Conservation (phyloP, 2,888 invertebrate species). For the Limnephilus lunatus region DNA sequence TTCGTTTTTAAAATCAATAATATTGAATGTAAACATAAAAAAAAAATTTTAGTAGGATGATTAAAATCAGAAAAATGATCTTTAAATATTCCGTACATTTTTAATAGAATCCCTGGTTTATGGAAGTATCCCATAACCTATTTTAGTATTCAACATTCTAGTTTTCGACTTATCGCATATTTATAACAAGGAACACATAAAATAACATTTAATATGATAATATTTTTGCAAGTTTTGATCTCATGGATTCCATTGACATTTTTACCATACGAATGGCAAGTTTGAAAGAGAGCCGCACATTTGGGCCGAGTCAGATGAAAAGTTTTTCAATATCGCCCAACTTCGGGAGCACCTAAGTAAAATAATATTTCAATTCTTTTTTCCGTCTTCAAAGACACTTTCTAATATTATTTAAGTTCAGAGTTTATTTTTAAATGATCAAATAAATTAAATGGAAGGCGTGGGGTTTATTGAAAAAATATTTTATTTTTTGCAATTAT, state of each 20-base stretch:
- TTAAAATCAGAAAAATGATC: too few relatives aligned
- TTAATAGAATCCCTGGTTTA: too few relatives aligned
- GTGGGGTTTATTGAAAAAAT: neutral
- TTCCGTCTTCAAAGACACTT: slow-evolving; percentile 41
- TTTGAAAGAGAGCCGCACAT: slow-evolving; percentile 43
- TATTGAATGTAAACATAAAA: too few relatives aligned
- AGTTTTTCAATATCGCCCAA: slow-evolving; percentile 66
- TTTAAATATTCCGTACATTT: too few relatives aligned
- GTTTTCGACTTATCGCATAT: neutral
- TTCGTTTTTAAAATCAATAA: too few relatives aligned
- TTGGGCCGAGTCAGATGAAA: slow-evolving; percentile 54
- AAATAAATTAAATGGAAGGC: slow-evolving; percentile 15
- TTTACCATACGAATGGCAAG: slow-evolving; percentile 38
- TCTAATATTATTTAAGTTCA: slow-evolving; percentile 37
- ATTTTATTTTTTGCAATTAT: neutral
- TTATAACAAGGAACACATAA: neutral
- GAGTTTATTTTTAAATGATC: slow-evolving; percentile 36
- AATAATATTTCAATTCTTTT: slow-evolving; percentile 64
- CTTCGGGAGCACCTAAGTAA: slow-evolving; percentile 60
- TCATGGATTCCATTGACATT: slow-evolving; percentile 28
- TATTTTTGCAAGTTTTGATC: slow-evolving; percentile 15
- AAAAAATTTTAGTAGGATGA: too few relatives aligned
- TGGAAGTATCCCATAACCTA: too few relatives aligned
- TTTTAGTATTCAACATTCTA: neutral
- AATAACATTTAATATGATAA: slow-evolving; percentile 29